These are phyloP conservation scores for Sphenodon punctatus DNA, from an alignment of 2,797 vertebrate species.

Conservation along the genomic window DNA sequence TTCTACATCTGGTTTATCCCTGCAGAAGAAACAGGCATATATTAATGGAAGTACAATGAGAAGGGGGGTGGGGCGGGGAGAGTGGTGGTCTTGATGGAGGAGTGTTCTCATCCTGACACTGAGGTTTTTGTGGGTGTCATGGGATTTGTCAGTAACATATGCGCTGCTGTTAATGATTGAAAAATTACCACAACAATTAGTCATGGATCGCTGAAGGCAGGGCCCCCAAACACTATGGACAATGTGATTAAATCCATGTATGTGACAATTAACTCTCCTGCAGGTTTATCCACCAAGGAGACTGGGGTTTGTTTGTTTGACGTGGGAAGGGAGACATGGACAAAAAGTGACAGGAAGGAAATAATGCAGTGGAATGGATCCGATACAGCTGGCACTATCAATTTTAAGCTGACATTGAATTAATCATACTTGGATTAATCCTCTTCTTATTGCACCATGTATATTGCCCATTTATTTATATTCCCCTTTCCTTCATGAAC, in stretches of 20 bases:
- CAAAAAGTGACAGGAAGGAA: conserved; percentile 66
- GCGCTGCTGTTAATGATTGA: conserved; percentile 92
- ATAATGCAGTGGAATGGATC: conserved; percentile 69
- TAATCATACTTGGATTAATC: conserved; percentile 88
- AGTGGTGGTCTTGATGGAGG: conserved; percentile 61
- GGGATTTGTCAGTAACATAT: conserved; percentile 90
- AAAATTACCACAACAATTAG: conserved; percentile 88
- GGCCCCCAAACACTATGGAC: conserved; percentile 76
- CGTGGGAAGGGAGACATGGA: conserved; percentile 62
- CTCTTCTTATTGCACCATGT: conserved; percentile 74
- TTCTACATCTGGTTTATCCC: neutral
- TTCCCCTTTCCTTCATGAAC: conserved; percentile 62
- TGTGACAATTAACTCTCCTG: conserved; percentile 94
- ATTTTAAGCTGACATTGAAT: conserved; percentile 89
- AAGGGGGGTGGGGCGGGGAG: conserved; percentile 1
- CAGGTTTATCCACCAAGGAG: conserved; percentile 78
- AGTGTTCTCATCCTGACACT: conserved; percentile 60
- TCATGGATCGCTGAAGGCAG: conserved; percentile 83
- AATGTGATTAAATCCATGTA: conserved; percentile 98
- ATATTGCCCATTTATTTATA: conserved; percentile 77
- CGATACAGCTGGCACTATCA: conserved; percentile 87
- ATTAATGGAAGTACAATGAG: conserved; percentile 58
- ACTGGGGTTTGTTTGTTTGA: no score
- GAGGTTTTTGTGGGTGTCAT: conserved; percentile 66
- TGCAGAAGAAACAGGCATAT: neutral